Evolutionary conservation across 1,140 invertebrate species (phyloP), one percentile per base, ranked within the genome.

Genomic region (Leptonema lineaticorne): DNA sequence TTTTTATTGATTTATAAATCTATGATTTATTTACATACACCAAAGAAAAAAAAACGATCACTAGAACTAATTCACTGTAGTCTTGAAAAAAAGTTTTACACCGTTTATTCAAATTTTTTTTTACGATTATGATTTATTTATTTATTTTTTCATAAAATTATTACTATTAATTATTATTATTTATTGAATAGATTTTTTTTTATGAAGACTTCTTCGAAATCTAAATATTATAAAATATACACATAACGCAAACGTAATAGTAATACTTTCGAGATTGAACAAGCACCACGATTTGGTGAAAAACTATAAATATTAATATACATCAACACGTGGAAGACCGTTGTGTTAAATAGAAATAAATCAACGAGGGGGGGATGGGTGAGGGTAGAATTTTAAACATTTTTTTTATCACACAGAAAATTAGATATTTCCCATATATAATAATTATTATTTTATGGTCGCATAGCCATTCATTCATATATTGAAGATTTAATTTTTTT

Each of bases 11-110:
- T n/a, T n/a, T n/a, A n/a, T n/a, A n/a, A n/a, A n/a, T n/a, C 62
- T 64, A 64, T 64, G 62, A 64, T 64, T 64, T 64, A 64, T 64
- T 50, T 64, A 64, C 62, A 64, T 18, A 64, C 62, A 64, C 33
- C 41, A 14, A 64, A 50, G n/a, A 64, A 64, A n/a, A n/a, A n/a
- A n/a, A n/a, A n/a, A n/a, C n/a, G n/a, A 16, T 62, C 24, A 41
- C 59, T 62, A 62, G 8, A 53, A 4, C 50, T 53, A 53, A 53
- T n/a, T 53, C 50, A 53, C 50, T 53, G 50, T 20, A 48, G 50
- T 53, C 24, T 26, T 53, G 50, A 53, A 53, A 26, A 53, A 26
- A 26, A n/a, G n/a, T n/a, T n/a, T n/a, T n/a, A n/a, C n/a, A n/a
- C n/a, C n/a, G n/a, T n/a, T n/a, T n/a, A n/a, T n/a, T n/a, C n/a